Base-by-base conservation (phyloP, 2,797 vertebrate genomes). In the Gobio occitaniae region DNA sequence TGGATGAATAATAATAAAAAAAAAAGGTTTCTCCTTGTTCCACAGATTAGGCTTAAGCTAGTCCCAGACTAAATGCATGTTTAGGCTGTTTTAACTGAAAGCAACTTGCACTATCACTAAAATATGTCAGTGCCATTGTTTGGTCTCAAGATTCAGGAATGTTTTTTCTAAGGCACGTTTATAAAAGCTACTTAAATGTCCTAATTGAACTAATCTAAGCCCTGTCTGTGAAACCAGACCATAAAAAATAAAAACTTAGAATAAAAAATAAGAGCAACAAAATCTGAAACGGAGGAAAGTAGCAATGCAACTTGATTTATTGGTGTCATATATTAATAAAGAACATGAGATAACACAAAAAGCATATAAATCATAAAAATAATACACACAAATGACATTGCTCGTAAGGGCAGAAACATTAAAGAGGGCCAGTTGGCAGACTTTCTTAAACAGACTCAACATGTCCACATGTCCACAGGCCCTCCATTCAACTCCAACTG, bases 231-330 rank as follows among this genome's bases (percentile, higher is more conserved):
- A 41, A 41, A 41, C 41, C 41, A 41, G 41, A 8, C 41, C 41
- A 9, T 41, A 9, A 38, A 50, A 69, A 68, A 4, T 41, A 12
- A 19, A 59, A 82, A 70, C 2, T n/a, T 2, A 38, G 56, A 12
- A 36, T 16, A n/a, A 52, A 52, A 68, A 44, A 54, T 13, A 69
- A 25, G 66, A 54, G 7, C n/a, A 52, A 70, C 36, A 54, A 63
- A 80, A 69, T 3, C 16, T 12, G 21, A 19, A 59, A 81, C 7
- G 16, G 32, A 71, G 38, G 16, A 82, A 70, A 76, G 59, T 38
- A 48, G 56, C 38, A 63, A 82, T 25, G 41, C 19, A 66, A 83
- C 11, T 48, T 38, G 44, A 65, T 83, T 83, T 83, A 83, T 75
- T 75, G 29, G 15, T 17, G 25, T 32, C 36, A 38, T n/a, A 9